phyloP scores from a whole-genome alignment of 2,113 vertebrate species.

The Equus przewalskii region DNA sequence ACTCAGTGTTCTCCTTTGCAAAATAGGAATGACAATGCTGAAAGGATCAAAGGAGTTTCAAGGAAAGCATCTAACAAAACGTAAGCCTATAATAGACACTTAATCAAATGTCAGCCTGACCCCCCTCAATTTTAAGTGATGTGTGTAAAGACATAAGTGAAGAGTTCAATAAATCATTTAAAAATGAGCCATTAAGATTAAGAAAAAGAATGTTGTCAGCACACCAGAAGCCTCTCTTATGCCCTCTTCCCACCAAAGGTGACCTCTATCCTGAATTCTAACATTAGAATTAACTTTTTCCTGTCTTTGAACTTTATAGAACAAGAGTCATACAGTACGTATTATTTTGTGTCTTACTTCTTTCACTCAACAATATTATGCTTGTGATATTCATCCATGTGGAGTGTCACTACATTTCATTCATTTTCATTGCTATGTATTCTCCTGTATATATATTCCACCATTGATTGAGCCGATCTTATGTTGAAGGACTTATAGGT shows the following conservation, averaged over 20 bases:
- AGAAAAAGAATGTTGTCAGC: background rate
- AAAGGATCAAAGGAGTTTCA: background rate
- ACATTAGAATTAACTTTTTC: background rate
- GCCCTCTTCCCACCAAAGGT: background rate
- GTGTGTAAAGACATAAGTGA: background rate
- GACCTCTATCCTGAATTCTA: background rate
- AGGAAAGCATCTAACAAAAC: background rate
- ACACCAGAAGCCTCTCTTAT: background rate
- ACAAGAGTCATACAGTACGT: background rate
- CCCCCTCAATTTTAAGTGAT: too few relatives aligned
- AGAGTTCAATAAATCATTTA: background rate
- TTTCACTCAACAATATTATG: background rate
- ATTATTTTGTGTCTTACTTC: background rate
- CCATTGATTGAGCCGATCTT: background rate
- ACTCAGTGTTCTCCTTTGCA: background rate
- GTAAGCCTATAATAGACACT: background rate
- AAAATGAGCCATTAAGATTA: background rate
- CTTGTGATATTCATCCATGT: too few relatives aligned
- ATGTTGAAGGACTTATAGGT: background rate
- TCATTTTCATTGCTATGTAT: background rate
- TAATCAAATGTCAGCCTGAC: background rate
- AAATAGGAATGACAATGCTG: background rate
- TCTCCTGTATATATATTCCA: accelerated
- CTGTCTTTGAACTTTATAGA: background rate
- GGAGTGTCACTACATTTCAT: background rate